Base-by-base conservation (phyloP, 2,113 vertebrate genomes). In the Myiozetetes cayanensis region DNA sequence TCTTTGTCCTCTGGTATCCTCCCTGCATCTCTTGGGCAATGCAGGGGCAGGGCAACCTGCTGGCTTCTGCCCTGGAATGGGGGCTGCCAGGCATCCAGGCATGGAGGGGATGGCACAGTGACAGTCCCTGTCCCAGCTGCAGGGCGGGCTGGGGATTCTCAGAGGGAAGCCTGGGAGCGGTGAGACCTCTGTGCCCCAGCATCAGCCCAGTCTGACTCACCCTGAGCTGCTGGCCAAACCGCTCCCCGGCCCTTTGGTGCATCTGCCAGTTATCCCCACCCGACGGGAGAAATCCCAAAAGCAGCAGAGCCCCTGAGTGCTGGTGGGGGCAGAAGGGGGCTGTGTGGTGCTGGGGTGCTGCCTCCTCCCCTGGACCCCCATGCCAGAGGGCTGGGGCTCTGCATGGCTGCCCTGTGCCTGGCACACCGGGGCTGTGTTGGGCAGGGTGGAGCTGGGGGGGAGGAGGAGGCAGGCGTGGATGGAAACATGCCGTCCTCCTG, bases 131-230 rank as follows among this genome's bases (percentile, higher is more conserved):
- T 12, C 28, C 27, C 46, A 73, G 80, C 77, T 87, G 68, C 0
- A 5, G 55, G 66, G 52, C 0, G 2, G 58, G 67, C 39, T 10
- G 9, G 37, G 76, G 77, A 92, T 96, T 72, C 77, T 82, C 6
- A 2, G 77, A 89, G 70, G 30, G 35, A 87, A 90, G 95, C 87
- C 71, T 93, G 96, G 93, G 90, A 92, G 78, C 4, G 0, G 49
- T 20, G 19, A 89, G 94, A 94, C 88, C 80, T 96, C 93, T 0
- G 4, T 79, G 93, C 61, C 85, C 91, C 41, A 2, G 37, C 4
- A 7, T 90, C 91, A 89, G 93, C 92, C 53, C 49, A 67, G 89
- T 76, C 41, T 97, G 96, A 97, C 91, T 97, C 97, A 96, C 49
- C 14, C 56, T 2, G 37, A 86, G 47, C 85, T 1, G 52, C 86